Base-by-base conservation (phyloP, 2,888 invertebrate species). In the Priocnemis perturbator region DNA sequence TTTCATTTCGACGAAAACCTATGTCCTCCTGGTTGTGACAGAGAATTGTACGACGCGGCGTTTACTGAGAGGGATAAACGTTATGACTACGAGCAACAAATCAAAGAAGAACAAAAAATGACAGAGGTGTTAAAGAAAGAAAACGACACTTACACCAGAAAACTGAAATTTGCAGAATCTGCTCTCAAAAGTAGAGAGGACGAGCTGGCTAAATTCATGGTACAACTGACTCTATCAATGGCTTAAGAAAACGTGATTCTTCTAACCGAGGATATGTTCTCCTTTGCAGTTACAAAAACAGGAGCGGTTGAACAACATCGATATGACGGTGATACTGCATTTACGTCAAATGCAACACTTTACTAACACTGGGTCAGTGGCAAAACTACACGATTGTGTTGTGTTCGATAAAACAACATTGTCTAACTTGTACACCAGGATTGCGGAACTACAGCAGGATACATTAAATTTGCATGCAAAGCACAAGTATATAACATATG, bases 261-360 rank as follows among this genome's bases (percentile, higher is more conserved):
- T 17, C 2, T 17, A 15, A 0, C 19, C 15, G 9, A 60, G 50
- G n/a, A 50, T 19, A 7, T 52, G 52, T 20, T 47, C 3, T 48
- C 15, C 9, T 23, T 14, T 55, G 17, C 81, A 95, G 94, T 90
- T 92, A 82, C 92, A 93, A 86, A 93, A 95, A 88, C 97, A 97
- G 88, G 91, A 91, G 69, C 91, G 94, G 85, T 88, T 97, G 84
- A 97, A 97, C 83, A 93, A 95, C 65, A 93, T 97, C 2, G 92
- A 94, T 60, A 91, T 93, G 67, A 92, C 93, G 2, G 91, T 95
- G 0, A 89, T 95, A 7, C 83, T 96, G 21, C 92, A 92, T 44
- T 91, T 95, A 81, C 91, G 93, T 84, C 96, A 95, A 84, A 89
- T 96, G 21, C 91, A 92, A 81, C 91, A 92, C 81, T 90, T 91